Conservation (phyloP, 1,140 invertebrate genomes). For the Procambarus virginalis region DNA sequence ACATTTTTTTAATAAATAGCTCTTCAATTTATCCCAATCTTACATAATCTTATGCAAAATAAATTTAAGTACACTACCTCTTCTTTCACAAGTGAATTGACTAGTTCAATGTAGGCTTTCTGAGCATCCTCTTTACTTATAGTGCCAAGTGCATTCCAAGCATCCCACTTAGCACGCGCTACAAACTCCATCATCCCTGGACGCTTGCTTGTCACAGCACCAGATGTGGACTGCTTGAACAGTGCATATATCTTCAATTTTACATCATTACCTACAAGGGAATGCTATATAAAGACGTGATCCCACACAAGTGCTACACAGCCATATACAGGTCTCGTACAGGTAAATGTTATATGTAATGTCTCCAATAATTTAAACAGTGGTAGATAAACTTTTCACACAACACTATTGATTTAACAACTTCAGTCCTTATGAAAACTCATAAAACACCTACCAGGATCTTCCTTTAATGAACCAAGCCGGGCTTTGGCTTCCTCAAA, state of each 20-base stretch:
- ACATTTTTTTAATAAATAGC: too few species aligned
- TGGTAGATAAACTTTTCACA: neutral
- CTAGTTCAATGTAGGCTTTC: conserved; percentile 71
- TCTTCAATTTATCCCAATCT: too few species aligned
- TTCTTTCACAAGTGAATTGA: conserved; percentile 72
- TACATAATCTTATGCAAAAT: too few species aligned
- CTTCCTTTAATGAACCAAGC: conserved; percentile 75
- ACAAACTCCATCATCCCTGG: conserved; percentile 81
- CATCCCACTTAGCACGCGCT: conserved; percentile 80
- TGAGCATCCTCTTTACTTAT: conserved; percentile 74
- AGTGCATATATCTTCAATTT: conserved; percentile 80
- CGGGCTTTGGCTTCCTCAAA: conserved; percentile 75
- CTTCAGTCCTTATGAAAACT: neutral
- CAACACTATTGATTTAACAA: neutral
- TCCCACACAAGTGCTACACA: neutral
- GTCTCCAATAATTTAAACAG: too few species aligned
- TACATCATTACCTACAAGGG: conserved; percentile 75
- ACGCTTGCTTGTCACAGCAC: conserved; percentile 76
- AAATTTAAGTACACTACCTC: conserved; percentile 26
- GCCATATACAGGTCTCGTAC: neutral
- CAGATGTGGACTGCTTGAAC: conserved; percentile 79
- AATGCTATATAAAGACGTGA: neutral
- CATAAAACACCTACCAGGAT: conserved; percentile 69
- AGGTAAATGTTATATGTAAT: neutral
- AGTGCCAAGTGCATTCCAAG: conserved; percentile 78